These are phyloP conservation scores for Muntiacus muntjak DNA, from an alignment of 2,113 vertebrate species.

Conservation along the genomic window DNA sequence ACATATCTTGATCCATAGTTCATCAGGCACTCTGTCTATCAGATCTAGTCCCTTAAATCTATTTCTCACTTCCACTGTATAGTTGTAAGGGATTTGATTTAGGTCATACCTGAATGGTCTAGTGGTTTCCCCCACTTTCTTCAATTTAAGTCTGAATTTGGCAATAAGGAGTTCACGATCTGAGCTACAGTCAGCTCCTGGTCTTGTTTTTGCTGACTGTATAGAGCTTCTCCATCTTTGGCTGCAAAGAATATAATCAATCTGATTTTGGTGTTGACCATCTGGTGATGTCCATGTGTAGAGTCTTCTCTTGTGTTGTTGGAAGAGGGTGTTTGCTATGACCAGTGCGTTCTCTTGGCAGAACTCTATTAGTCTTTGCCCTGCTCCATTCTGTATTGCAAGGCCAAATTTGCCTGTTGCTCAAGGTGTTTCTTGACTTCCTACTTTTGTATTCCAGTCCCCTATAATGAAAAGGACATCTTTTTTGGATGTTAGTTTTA, in stretches of 20 bases:
- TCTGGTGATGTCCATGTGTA: background rate
- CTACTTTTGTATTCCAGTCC: background rate
- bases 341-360: background rate
- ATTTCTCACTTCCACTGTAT: background rate
- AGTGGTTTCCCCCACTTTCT: background rate
- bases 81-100: background rate
- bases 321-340: background rate
- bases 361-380: background rate
- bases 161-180: background rate
- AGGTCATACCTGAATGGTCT: background rate
- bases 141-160: background rate
- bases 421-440: background rate
- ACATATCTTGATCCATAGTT: rapidly evolving
- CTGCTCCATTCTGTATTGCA: background rate
- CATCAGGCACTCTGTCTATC: background rate
- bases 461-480: background rate
- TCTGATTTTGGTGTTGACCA: background rate
- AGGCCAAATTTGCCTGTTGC: background rate
- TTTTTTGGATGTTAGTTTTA: background rate
- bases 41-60: background rate
- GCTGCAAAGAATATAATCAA: background rate
- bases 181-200: background rate
- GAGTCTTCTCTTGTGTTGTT: background rate
- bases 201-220: background rate
- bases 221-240: background rate